These are phyloP conservation scores for Hydropotes inermis DNA, from an alignment of 2,113 vertebrate genomes.

Conservation along the genomic window DNA sequence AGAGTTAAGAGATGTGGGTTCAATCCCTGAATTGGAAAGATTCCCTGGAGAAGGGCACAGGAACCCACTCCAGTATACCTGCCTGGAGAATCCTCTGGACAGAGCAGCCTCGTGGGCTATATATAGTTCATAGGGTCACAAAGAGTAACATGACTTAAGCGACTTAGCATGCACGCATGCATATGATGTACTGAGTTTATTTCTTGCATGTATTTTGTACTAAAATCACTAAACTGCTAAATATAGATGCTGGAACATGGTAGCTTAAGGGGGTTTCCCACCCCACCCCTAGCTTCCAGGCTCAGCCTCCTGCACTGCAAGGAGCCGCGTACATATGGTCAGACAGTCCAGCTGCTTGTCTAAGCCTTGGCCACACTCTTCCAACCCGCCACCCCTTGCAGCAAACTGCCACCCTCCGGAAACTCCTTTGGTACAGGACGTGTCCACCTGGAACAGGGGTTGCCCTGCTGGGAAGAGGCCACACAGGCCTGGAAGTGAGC, in stretches of 20 bases:
- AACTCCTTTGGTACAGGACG: background rate
- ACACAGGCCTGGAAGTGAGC: background rate
- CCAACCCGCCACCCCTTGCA: background rate
- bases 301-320: background rate
- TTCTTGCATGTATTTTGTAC: background rate
- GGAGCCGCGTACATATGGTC: rapidly evolving
- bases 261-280: background rate
- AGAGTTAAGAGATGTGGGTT: background rate
- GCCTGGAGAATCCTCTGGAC: background rate
- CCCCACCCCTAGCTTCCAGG: background rate
- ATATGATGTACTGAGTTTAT: background rate
- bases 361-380: background rate
- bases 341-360: background rate
- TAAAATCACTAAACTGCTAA: background rate
- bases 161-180: background rate
- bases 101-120: background rate
- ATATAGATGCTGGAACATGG: background rate
- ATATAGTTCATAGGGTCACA: background rate
- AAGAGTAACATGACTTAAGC: background rate
- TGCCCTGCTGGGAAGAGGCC: background rate
- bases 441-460: background rate
- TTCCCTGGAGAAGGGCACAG: background rate
- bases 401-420: background rate
- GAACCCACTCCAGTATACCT: background rate
- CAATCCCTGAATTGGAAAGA: background rate